These are phyloP conservation scores for Homarus americanus DNA, from an alignment of 1,140 invertebrate species.

Conservation along the genomic window DNA sequence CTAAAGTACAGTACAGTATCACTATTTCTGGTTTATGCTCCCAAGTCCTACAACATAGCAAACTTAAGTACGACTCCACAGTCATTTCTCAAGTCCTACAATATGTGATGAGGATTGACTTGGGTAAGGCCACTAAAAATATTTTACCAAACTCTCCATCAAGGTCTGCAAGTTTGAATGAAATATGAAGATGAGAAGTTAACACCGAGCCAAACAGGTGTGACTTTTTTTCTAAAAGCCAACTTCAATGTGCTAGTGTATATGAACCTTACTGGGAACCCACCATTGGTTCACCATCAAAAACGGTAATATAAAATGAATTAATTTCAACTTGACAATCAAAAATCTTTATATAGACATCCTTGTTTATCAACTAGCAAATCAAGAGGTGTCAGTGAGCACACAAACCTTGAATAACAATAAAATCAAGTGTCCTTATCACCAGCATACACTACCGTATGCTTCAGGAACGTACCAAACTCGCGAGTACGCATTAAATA, in stretches of 20 bases:
- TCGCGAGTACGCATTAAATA: background rate
- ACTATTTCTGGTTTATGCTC: background rate
- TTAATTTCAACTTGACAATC: background rate
- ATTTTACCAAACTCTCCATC: constrained; percentile 8
- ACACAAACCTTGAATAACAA: background rate
- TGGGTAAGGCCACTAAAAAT: constrained; percentile 5
- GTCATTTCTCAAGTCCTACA: background rate
- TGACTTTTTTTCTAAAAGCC: background rate
- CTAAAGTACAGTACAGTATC: background rate
- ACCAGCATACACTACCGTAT: background rate
- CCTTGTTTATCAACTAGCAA: background rate
- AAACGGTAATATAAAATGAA: background rate
- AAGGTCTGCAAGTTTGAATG: background rate
- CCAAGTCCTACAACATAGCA: background rate
- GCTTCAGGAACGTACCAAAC: constrained; percentile 9
- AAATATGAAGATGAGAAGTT: background rate
- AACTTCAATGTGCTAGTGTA: background rate
- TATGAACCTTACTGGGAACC: background rate
- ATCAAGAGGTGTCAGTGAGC: background rate
- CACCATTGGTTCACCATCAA: background rate
- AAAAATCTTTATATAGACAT: background rate
- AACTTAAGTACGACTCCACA: constrained; percentile 1
- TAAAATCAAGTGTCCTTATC: background rate
- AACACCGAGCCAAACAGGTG: background rate
- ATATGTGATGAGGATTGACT: background rate